These are phyloP conservation scores for Meteorus cinctellus DNA, from an alignment of 2,888 invertebrate genomes.

Conservation along the genomic window DNA sequence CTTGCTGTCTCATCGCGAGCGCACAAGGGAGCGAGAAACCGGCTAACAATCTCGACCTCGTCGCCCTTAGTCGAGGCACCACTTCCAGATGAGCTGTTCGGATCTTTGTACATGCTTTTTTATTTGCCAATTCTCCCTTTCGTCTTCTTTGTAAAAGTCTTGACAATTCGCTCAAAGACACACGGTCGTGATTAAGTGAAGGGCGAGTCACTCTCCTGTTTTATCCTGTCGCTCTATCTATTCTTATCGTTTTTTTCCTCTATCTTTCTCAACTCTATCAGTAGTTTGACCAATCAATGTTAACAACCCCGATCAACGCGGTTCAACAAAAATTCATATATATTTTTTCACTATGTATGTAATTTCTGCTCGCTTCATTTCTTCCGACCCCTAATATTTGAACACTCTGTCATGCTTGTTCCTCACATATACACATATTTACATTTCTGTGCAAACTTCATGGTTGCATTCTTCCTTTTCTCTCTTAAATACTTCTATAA, in stretches of 20 bases:
- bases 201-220: neutral
- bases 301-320: conserved; percentile 49
- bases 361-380: neutral
- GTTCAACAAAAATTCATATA: conserved; percentile 41
- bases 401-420: neutral
- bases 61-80: conserved; percentile 66
- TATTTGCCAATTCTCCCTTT: conserved; percentile 24
- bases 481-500: conserved; percentile 17
- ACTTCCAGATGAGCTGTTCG: conserved; percentile 58
- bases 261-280: neutral
- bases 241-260: conserved; percentile 16
- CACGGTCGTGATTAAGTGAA: neutral
- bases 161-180: conserved; percentile 19
- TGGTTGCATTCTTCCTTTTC: conserved; percentile 16
- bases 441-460: conserved; percentile 39
- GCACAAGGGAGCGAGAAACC: conserved; percentile 75
- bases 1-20: conserved; percentile 75
- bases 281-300: conserved; percentile 33
- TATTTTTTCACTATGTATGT: neutral
- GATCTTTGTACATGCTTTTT: conserved; percentile 64
- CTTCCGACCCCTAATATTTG: neutral
- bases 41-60: conserved; percentile 74
- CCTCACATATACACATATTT: conserved; percentile 32
- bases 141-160: conserved; percentile 9
- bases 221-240: conserved; percentile 1